Percentiles rank a stretch among this genome's conserved stretches.
phyloP scores from a whole-genome alignment of 2,113 vertebrate genomes.

The Pristiophorus japonicus region DNA sequence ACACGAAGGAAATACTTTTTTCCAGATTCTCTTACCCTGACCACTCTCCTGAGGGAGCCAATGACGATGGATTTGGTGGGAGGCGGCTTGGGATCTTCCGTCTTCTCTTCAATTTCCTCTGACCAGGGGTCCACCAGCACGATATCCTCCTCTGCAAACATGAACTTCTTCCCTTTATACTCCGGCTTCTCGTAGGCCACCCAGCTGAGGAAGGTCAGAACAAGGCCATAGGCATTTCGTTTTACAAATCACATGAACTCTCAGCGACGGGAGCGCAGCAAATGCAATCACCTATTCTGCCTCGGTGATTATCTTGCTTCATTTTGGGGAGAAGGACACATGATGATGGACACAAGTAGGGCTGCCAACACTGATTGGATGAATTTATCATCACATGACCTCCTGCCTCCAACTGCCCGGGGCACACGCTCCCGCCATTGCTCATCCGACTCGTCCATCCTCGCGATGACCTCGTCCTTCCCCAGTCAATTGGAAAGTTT shows the following conservation, averaged over 20 bases:
- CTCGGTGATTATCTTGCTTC: too few species aligned
- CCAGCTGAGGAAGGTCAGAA: slow-evolving; percentile 65
- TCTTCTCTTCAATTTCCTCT: slow-evolving; percentile 44
- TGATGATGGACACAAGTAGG: too few species aligned
- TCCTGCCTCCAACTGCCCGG: too few species aligned
- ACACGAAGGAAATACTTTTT: neutral
- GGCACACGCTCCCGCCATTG: too few species aligned
- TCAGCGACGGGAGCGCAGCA: neutral
- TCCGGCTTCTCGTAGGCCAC: slow-evolving; percentile 81
- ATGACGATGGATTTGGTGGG: slow-evolving; percentile 54
- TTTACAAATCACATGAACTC: neutral
- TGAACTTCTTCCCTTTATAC: slow-evolving; percentile 77
- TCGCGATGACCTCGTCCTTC: too few species aligned
- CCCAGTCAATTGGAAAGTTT: too few species aligned
- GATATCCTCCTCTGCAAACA: slow-evolving; percentile 76
- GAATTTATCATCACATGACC: too few species aligned
- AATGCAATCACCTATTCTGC: too few species aligned
- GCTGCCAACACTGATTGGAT: too few species aligned
- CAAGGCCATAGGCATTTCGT: neutral
- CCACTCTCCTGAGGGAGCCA: slow-evolving; percentile 75
- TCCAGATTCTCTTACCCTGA: slow-evolving; percentile 61
- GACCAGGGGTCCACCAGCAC: slow-evolving; percentile 63
- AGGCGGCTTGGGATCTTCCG: neutral
- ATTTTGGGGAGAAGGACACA: too few species aligned
- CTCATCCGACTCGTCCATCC: too few species aligned